Conservation (phyloP, 2,888 invertebrate genomes). For the Coelinius sp. region DNA sequence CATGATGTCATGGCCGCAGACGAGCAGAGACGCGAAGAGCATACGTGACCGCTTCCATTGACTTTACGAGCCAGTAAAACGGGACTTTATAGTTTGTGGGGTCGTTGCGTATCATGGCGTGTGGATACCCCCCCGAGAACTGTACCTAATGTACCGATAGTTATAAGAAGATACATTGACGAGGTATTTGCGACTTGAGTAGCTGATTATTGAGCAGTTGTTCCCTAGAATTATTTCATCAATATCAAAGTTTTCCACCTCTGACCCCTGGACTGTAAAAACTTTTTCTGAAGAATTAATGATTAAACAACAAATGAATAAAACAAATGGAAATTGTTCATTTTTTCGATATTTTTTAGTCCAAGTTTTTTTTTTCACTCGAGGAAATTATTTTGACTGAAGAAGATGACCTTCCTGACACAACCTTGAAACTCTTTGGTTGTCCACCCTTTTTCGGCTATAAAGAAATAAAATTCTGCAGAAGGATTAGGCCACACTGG, state of each 20-base stretch:
- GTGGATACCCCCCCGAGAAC: constrained; percentile 44
- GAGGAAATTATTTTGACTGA: neutral
- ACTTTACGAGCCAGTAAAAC: constrained; percentile 68
- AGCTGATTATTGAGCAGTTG: constrained; percentile 41
- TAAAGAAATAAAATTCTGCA: constrained; percentile 60
- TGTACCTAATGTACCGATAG: constrained; percentile 39
- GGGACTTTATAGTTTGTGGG: constrained; percentile 64
- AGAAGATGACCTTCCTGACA: constrained; percentile 23
- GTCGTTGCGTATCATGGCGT: constrained; percentile 53
- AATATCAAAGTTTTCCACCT: no score
- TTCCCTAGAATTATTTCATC: no score
- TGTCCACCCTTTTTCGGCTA: constrained; percentile 50
- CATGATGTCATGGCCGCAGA: constrained; percentile 50
- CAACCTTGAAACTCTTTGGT: neutral
- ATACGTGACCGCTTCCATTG: constrained; percentile 67
- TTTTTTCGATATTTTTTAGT: neutral
- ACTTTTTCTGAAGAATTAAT: no score
- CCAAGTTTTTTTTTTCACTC: no score
- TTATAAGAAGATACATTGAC: constrained; percentile 33
- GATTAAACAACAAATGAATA: neutral
- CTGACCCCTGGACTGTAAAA: no score
- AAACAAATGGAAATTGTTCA: neutral
- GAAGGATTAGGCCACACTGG: no score
- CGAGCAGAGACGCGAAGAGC: constrained; percentile 60
- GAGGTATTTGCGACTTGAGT: constrained; percentile 34